Conservation (phyloP, 1,140 invertebrate species). For the Zaprionus lachaisei region DNA sequence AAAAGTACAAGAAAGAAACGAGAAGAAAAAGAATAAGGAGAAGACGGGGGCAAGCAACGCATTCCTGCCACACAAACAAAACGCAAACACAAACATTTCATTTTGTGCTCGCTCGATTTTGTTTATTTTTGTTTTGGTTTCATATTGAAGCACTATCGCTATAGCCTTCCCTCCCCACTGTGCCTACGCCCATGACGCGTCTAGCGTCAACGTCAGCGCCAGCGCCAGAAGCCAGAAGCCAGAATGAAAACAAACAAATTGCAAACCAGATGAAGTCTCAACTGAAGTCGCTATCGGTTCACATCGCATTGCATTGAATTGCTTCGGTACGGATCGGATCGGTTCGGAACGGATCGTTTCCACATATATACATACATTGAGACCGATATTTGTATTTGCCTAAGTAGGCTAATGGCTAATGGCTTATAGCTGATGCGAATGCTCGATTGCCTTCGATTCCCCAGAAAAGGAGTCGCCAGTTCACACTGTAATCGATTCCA, state of each 20-base stretch:
- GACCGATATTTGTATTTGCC: constrained; percentile 6
- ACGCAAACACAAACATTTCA: constrained; percentile 50
- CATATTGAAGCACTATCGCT: constrained; percentile 42
- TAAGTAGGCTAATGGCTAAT: constrained; percentile 53
- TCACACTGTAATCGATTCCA: neutral
- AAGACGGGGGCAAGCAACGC: constrained; percentile 20
- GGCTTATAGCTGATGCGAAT: constrained; percentile 30
- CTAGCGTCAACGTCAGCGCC: constrained; percentile 14
- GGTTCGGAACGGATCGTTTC: neutral
- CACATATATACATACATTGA: neutral
- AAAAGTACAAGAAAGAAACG: constrained; percentile 28
- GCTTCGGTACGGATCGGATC: constrained; percentile 7
- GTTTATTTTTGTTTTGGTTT: constrained; percentile 55
- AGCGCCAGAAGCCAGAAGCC: neutral
- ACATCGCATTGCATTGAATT: neutral
- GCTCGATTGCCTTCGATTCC: constrained; percentile 17
- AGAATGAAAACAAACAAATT: constrained; percentile 32
- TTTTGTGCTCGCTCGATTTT: constrained; percentile 38
- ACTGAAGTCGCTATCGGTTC: constrained; percentile 21
- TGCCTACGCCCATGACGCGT: neutral
- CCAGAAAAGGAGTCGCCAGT: constrained; percentile 9
- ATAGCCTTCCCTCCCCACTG: neutral
- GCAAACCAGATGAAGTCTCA: constrained; percentile 34
- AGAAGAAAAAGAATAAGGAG: constrained; percentile 16
- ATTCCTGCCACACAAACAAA: constrained; percentile 56